Base-by-base conservation (phyloP, 2,888 invertebrate species). In the Melieria picta region DNA sequence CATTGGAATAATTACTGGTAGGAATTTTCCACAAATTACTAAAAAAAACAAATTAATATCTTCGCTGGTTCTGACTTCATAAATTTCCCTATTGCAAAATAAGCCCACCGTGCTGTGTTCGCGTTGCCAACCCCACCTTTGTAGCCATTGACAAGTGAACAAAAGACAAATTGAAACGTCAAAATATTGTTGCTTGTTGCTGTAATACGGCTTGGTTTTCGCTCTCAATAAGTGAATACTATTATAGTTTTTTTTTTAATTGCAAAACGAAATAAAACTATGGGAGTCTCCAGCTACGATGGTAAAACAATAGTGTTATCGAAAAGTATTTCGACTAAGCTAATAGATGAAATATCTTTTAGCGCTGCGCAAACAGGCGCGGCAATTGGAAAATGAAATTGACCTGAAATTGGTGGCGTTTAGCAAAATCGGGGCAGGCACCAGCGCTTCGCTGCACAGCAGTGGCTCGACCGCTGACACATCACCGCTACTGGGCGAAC, bases 371-470 rank as follows among this genome's bases (percentile, higher is more conserved):
- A 97, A 96, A 86, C 95, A 97, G 87, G 98, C 99, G 2, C 89
- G 98, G 72, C 92, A 93, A 74, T 88, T 98, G 66, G 99, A 99
- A 88, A 98, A 98, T 89, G 98, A 98, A 85, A 96, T 99, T 79
- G 99, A 99, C 86, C 89, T 96, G 10, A 99, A 99, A 87, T 88
- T 99, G 76, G 96, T 98, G 3, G 94, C 95, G 6, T 96, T 97
- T 84, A 98, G 97, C 86, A 99, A 99, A 89, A 89, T 98, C 52
- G 96, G 96, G 30, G 93, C 95, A 66, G 92, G 92, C 76, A 83
- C 82, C 64, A 77, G 77, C 72, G 83, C 87, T 62, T 88, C 90
- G 5, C 85, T 89, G 1, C 84, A 88, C 1, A 80, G 79, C 67
- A 86, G 87, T 1, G 72, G 74, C 48, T 76, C 75, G 67, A 66